Conservation (phyloP, 2,888 invertebrate genomes). For the Amblyjoppa fuscipennis region DNA sequence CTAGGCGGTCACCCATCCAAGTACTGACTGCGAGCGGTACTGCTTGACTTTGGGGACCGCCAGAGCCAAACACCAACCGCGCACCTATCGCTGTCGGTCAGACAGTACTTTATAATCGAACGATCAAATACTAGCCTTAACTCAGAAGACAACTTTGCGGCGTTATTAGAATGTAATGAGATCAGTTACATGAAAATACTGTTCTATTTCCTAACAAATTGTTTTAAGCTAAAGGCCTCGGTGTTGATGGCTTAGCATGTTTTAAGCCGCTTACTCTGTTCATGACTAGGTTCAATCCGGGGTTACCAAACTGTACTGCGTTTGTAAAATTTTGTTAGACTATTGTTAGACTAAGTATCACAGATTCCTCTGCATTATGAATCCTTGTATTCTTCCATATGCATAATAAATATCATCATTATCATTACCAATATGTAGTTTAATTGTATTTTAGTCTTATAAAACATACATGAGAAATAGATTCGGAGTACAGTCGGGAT, state of each 20-base stretch:
- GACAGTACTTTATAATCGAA: not conserved
- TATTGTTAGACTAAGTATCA: not conserved
- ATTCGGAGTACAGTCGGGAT: no score
- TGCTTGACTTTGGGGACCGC: no score
- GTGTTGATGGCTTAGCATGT: not conserved
- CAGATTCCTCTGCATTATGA: no score
- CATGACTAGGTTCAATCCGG: not conserved
- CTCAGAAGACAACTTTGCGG: not conserved
- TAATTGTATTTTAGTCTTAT: no score
- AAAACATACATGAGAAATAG: no score
- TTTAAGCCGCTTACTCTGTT: not conserved
- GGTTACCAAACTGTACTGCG: not conserved
- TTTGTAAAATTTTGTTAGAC: not conserved
- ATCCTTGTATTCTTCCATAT: not conserved
- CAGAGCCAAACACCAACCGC: no score
- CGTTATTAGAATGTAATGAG: not conserved
- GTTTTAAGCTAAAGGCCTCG: not conserved
- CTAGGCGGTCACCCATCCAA: no score
- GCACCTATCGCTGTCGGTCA: no score
- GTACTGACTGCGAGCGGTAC: no score
- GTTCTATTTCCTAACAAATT: constrained; percentile 10
- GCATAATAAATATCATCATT: constrained; percentile 17
- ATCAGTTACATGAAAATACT: not conserved
- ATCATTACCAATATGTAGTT: no score
- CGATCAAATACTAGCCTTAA: not conserved